Conservation (phyloP, 2,888 invertebrate species). For the Mantis religiosa region DNA sequence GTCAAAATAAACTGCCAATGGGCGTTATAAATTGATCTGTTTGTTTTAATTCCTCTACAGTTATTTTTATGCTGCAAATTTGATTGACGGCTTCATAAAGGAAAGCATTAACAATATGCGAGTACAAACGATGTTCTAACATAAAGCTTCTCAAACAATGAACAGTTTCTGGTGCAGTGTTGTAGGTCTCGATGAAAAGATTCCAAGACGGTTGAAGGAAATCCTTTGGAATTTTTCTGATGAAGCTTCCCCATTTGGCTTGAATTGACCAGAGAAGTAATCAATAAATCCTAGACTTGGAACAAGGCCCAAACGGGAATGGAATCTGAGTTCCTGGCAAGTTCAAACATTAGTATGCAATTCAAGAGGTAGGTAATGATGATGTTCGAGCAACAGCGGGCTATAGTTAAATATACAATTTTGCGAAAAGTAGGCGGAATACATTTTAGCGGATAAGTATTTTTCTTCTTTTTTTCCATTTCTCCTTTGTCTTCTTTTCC, state of each 20-base stretch:
- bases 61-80: no score
- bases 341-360: background rate
- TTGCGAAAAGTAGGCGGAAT: background rate
- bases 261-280: background rate
- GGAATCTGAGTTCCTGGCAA: background rate
- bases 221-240: background rate
- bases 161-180: background rate
- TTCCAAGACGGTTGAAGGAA: background rate
- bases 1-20: no score
- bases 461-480: no score
- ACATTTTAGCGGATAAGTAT: background rate
- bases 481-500: background rate
- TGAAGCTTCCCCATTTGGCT: background rate
- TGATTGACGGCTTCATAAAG: no score
- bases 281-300: background rate
- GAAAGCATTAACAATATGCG: no score
- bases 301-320: background rate
- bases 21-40: no score
- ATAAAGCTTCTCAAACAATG: background rate
- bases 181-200: background rate
- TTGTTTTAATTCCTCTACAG: no score
- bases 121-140: no score
- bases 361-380: background rate
- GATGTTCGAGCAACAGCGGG: background rate
- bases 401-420: background rate